Evolutionary conservation across 2,888 invertebrate genomes (phyloP), one percentile per base, ranked within the genome.

Genomic region (Cephus rjabovi): DNA sequence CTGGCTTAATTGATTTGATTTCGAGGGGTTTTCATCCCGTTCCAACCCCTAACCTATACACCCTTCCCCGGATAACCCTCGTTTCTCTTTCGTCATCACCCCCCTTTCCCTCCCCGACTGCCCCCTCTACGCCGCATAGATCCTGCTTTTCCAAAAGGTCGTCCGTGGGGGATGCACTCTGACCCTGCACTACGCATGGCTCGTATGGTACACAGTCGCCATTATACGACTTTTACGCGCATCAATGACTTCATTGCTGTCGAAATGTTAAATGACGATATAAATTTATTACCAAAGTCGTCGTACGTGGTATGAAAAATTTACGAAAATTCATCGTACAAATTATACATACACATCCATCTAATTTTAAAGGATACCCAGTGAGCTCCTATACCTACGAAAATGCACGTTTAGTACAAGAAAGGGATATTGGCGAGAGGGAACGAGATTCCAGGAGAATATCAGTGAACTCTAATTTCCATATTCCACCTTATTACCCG

Each of bases 1-100:
- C 88, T 87, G 89, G 87, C 89, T 89, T 89, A 90, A 90, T 90
- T 90, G 89, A 90, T 90, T 90, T 86, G 88, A 90, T 90, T 90
- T 88, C 90, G 85, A 87, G 86, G 89, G 90, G 84, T 88, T 88
- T 87, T 88, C 87, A 85, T 86, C 85, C 87, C 86, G 73, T 69
- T 40, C 11, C 33, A 33, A 40, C 77, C 77, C 75, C 69, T 77
- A 56, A 33, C 56, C 68, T 31, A 35, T 68, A n/a, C 37, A 30
- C 56, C 73, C 40, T 11, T n/a, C 75, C 31, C 12, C 74, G 11
- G 70, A 15, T 75, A 71, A 76, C 74, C 31, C 30, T 23, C 35
- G 33, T 68, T 71, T n/a, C 69, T 68, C 31, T 76, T 77, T 73
- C 77, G 68, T 30, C 76, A 40, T 69, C 73, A 70, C 11, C 56